Conservation (phyloP, 2,797 vertebrate genomes). For the Stomatorhinus walkeri region DNA sequence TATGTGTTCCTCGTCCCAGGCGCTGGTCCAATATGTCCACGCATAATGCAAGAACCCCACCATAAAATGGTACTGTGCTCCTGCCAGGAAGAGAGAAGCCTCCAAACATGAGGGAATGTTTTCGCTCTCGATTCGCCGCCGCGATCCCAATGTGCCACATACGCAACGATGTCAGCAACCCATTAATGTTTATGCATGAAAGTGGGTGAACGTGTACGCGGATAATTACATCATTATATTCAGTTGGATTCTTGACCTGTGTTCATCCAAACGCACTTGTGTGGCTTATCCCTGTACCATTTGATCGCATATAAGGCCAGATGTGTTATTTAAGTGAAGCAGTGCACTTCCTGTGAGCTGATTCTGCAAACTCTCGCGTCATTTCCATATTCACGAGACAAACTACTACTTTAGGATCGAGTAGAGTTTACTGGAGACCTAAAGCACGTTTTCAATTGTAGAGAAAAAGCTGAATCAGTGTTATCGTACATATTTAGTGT, state of each 20-base stretch:
- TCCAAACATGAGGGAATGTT: neutral
- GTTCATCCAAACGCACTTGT: neutral
- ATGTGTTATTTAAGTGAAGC: neutral
- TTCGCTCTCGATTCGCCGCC: neutral
- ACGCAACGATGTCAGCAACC: neutral
- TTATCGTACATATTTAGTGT: neutral
- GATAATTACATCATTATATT: neutral
- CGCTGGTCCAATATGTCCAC: conserved; percentile 26
- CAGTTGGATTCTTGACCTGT: neutral
- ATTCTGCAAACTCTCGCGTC: neutral
- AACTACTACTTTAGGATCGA: neutral
- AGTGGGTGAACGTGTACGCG: neutral
- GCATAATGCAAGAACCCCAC: neutral
- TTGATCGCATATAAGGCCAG: neutral
- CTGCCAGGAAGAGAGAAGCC: neutral
- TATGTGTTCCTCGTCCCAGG: conserved; percentile 56
- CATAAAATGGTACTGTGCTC: neutral
- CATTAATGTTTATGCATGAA: neutral
- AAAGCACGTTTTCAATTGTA: neutral
- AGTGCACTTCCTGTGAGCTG: neutral
- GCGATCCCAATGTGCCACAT: neutral
- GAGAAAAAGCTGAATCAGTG: neutral
- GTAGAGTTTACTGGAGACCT: neutral
- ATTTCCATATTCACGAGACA: neutral
- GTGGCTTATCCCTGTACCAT: neutral